These are phyloP conservation scores for Alethe diademata DNA, from an alignment of 2,113 vertebrate species.

Conservation along the genomic window DNA sequence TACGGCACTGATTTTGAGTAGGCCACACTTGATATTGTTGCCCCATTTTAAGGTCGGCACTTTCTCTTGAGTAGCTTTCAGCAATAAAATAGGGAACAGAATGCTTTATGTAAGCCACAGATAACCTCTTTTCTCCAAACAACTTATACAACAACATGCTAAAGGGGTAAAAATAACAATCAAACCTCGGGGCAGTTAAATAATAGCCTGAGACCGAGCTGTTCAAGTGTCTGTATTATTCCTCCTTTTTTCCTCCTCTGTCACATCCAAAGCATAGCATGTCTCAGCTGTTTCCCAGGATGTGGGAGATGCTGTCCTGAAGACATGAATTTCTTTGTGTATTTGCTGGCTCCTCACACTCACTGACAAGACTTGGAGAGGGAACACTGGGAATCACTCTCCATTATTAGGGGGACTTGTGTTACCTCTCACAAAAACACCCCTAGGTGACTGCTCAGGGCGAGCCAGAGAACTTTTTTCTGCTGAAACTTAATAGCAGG, in stretches of 20 bases:
- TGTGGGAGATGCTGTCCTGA: background rate
- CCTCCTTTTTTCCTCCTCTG: background rate
- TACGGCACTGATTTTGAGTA: slow-evolving; percentile 8
- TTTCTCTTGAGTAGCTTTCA: background rate
- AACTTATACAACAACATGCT: slow-evolving; percentile 34
- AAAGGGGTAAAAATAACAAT: background rate
- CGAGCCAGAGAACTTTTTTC: background rate
- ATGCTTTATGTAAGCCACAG: slow-evolving; percentile 26
- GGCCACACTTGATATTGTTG: slow-evolving; percentile 34
- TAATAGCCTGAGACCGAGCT: background rate
- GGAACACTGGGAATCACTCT: background rate
- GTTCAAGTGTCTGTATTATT: background rate
- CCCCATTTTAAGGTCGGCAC: background rate
- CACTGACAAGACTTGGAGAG: background rate
- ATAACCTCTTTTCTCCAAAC: slow-evolving; percentile 35
- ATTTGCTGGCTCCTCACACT: background rate
- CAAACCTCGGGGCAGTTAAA: slow-evolving; percentile 15
- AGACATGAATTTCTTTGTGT: background rate
- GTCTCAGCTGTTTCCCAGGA: background rate
- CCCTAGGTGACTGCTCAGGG: background rate
- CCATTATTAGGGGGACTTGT: background rate
- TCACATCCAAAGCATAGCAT: background rate
- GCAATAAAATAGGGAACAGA: slow-evolving; percentile 17
- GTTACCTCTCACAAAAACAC: background rate
- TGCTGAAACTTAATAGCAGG: background rate